phyloP scores from a whole-genome alignment of 2,113 vertebrate species.

The Sturnira hondurensis region DNA sequence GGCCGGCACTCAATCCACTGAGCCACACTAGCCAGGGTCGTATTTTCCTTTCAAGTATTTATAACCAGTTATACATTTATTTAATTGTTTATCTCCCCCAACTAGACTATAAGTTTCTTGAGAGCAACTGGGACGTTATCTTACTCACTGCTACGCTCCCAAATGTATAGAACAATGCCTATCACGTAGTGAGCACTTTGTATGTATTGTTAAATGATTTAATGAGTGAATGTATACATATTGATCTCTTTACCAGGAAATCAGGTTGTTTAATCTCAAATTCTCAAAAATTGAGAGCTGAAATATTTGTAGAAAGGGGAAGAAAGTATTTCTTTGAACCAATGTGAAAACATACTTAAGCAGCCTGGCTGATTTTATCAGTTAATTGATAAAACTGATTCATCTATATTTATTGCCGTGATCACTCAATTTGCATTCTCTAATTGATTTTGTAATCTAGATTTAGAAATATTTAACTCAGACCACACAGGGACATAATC shows the following conservation, averaged over 20 bases:
- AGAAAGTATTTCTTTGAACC: background rate
- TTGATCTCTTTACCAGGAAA: background rate
- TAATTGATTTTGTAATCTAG: background rate
- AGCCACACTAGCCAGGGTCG: too few relatives aligned
- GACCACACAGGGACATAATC: background rate
- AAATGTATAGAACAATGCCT: constrained; percentile 6
- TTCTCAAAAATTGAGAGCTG: constrained; percentile 19
- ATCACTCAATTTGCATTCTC: too few relatives aligned
- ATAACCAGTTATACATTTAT: background rate
- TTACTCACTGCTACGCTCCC: background rate
- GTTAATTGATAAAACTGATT: too few relatives aligned
- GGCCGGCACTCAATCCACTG: too few relatives aligned
- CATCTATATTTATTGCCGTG: too few relatives aligned
- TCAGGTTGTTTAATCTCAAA: background rate
- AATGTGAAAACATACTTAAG: background rate
- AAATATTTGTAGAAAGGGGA: background rate
- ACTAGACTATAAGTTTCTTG: background rate
- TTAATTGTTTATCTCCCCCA: background rate
- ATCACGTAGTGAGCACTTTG: background rate
- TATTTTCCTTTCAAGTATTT: constrained; percentile 6
- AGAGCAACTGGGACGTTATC: background rate
- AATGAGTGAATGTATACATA: background rate
- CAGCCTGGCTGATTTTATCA: too few relatives aligned
- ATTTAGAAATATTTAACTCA: background rate
- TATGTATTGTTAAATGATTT: constrained; percentile 4